Evolutionary conservation across 1,140 invertebrate species (phyloP).

Genomic region (Asbolus verrucosus): DNA sequence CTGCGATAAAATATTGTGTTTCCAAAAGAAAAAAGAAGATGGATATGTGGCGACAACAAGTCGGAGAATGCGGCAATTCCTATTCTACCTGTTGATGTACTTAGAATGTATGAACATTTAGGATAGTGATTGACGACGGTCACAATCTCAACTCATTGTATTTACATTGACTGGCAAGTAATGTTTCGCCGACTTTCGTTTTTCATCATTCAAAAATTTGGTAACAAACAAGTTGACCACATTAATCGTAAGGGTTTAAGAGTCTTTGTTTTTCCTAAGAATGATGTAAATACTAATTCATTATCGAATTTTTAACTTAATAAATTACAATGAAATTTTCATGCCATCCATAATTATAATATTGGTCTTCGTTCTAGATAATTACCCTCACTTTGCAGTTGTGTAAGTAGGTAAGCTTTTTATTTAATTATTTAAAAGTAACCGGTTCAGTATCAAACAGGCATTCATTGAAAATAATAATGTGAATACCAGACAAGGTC

Average conservation of each 20-base stretch:
- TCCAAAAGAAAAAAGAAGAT: slow-evolving; percentile 48
- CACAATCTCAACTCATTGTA: slow-evolving; percentile 10
- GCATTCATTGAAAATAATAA: slow-evolving; percentile 32
- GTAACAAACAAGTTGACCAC: too few species aligned
- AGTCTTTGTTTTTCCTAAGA: too few species aligned
- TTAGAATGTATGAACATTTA: slow-evolving; percentile 39
- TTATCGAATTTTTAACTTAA: too few species aligned
- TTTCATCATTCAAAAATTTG: too few species aligned
- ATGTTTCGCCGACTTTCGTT: too few species aligned
- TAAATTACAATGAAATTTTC: too few species aligned
- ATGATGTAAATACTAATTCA: too few species aligned
- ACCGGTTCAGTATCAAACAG: slow-evolving; percentile 26
- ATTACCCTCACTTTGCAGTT: too few species aligned
- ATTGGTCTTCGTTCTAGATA: too few species aligned
- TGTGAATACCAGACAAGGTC: slow-evolving; percentile 44
- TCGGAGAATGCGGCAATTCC: slow-evolving; percentile 61
- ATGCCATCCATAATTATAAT: too few species aligned
- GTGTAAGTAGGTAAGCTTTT: too few species aligned
- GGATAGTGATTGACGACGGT: slow-evolving; percentile 27
- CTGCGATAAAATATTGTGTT: slow-evolving; percentile 26
- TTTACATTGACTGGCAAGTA: neutral
- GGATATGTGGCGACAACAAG: slow-evolving; percentile 55
- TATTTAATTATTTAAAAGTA: slow-evolving; percentile 12
- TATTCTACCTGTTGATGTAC: slow-evolving; percentile 58
- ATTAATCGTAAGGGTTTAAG: too few species aligned